Conservation (phyloP, 37 sponge, comb jelly and placozoan species). For the Corticium candelabrum region DNA sequence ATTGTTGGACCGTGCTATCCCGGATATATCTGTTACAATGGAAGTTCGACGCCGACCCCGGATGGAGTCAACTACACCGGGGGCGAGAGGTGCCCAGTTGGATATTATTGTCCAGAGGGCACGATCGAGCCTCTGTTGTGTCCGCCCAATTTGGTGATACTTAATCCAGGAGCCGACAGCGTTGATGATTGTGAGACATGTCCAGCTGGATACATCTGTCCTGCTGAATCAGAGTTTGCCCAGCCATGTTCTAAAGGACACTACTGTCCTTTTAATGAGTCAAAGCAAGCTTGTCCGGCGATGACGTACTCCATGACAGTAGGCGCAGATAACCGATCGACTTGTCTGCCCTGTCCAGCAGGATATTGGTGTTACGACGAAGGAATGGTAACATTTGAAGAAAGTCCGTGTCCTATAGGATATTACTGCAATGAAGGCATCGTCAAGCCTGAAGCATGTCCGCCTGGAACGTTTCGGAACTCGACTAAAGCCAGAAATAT, state of each 20-base stretch:
- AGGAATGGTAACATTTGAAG: not conserved
- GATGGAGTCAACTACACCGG: not conserved
- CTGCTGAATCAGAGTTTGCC: slow-evolving; percentile 1
- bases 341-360: slow-evolving; percentile 11
- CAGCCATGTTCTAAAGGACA: not conserved
- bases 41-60: not conserved
- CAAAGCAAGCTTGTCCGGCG: slow-evolving; percentile 11
- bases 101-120: slow-evolving; percentile 23
- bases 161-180: slow-evolving; percentile 3
- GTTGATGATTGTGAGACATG: slow-evolving; percentile 5
- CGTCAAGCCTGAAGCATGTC: slow-evolving; percentile 13
- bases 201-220: slow-evolving; percentile 25
- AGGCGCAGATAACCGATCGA: not conserved
- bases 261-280: not conserved
- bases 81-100: slow-evolving; percentile 13
- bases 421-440: slow-evolving; percentile 25
- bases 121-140: slow-evolving; percentile 6
- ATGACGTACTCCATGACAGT: slow-evolving; percentile 12
- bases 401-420: slow-evolving; percentile 13
- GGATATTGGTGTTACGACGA: slow-evolving; percentile 17
- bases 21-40: slow-evolving; percentile 8
- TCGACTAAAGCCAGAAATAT: not conserved
- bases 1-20: not conserved
- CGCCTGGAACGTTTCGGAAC: slow-evolving; percentile 17
- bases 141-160: not conserved